Evolutionary conservation across 2,888 invertebrate species (phyloP).

Genomic region (Epistrophe grossulariae): DNA sequence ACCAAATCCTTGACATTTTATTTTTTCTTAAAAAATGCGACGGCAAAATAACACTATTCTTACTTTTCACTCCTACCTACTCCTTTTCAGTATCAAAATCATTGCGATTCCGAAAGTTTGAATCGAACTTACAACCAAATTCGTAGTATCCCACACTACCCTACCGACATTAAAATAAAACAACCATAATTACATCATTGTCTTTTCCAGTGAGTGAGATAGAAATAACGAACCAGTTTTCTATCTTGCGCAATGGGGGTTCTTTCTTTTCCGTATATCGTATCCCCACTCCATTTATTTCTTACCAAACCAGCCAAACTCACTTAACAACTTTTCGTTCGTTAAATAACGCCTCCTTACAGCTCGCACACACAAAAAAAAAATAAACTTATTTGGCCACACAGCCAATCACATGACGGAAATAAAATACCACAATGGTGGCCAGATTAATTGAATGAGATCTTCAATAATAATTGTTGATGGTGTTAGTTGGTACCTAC

Average conservation of each 20-base stretch:
- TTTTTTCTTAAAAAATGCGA: background rate
- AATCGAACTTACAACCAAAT: slow-evolving; percentile 1
- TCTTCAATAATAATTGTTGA: slow-evolving; percentile 34
- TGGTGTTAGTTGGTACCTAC: slow-evolving; percentile 9
- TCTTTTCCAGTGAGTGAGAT: slow-evolving; percentile 32
- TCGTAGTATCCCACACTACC: slow-evolving; percentile 7
- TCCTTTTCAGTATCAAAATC: background rate
- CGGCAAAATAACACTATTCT: background rate
- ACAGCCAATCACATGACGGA: slow-evolving; percentile 56
- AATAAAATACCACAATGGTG: slow-evolving; percentile 66
- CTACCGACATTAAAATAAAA: slow-evolving; percentile 35
- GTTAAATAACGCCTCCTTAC: slow-evolving; percentile 51
- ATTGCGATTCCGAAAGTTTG: slow-evolving; percentile 1
- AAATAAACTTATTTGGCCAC: slow-evolving; percentile 27
- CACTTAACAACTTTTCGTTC: slow-evolving; percentile 39
- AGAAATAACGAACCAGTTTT: background rate
- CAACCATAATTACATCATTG: background rate
- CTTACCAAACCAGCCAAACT: slow-evolving; percentile 43
- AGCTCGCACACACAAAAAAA: slow-evolving; percentile 13
- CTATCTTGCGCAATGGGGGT: slow-evolving; percentile 9
- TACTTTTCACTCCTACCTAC: background rate
- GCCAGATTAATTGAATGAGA: slow-evolving; percentile 55
- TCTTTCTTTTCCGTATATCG: slow-evolving; percentile 1
- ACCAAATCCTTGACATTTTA: background rate
- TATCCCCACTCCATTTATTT: slow-evolving; percentile 16